These are phyloP conservation scores for Miltochrista miniata DNA, from an alignment of 2,888 invertebrate genomes.

Conservation along the genomic window DNA sequence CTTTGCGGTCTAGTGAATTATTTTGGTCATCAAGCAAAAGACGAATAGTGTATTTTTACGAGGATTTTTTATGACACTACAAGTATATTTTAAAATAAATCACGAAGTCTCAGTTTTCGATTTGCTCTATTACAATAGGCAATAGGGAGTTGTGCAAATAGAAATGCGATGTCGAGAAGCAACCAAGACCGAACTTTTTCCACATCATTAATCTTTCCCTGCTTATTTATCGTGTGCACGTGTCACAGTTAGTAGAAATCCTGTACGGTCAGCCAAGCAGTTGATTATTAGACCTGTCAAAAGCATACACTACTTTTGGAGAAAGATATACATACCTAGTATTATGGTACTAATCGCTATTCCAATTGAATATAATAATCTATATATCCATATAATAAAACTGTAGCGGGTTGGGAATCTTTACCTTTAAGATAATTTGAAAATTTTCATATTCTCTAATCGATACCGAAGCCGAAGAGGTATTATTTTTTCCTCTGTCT, in stretches of 20 bases:
- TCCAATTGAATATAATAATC: not conserved
- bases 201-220: slow-evolving; percentile 61
- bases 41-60: too few relatives aligned
- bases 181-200: slow-evolving; percentile 53
- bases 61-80: too few relatives aligned
- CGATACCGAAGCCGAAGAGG: too few relatives aligned
- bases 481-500: too few relatives aligned
- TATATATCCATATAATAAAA: not conserved
- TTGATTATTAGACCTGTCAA: slow-evolving; percentile 47
- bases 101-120: too few relatives aligned
- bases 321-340: slow-evolving; percentile 15
- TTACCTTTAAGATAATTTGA: too few relatives aligned
- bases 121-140: not conserved
- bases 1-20: too few relatives aligned
- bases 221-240: slow-evolving; percentile 60
- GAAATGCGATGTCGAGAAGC: slow-evolving; percentile 40
- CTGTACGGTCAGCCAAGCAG: slow-evolving; percentile 46
- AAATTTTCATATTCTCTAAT: too few relatives aligned
- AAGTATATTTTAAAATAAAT: too few relatives aligned
- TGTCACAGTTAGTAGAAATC: slow-evolving; percentile 53
- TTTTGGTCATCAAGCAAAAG: too few relatives aligned
- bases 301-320: slow-evolving; percentile 24
- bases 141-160: slow-evolving; percentile 35
- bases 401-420: too few relatives aligned
- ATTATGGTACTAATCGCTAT: not conserved